These are phyloP conservation scores for Vulpes vulpes DNA, from an alignment of 2,113 vertebrate species.

Conservation along the genomic window DNA sequence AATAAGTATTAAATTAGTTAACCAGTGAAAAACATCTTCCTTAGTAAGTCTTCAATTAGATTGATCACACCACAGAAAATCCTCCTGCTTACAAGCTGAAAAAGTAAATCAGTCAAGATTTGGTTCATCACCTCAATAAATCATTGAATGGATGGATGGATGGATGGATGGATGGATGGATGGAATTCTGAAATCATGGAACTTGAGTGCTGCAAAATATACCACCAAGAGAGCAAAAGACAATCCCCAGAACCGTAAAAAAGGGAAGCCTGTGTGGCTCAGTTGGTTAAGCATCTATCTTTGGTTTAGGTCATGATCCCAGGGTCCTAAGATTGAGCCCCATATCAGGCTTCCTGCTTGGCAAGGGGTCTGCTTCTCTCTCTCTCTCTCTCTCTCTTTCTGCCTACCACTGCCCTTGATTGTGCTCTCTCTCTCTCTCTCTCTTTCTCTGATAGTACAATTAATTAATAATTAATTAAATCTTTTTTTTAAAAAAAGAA, in stretches of 20 bases:
- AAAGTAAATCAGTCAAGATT: not conserved
- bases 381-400: too few relatives aligned
- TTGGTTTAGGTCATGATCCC: too few relatives aligned
- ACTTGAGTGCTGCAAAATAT: not conserved
- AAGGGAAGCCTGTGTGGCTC: not conserved
- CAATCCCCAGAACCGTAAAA: not conserved
- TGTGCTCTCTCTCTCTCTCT: too few relatives aligned
- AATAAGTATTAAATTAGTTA: slow-evolving; percentile 19
- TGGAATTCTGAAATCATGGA: not conserved
- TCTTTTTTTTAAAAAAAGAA: too few relatives aligned
- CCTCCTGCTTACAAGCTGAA: not conserved
- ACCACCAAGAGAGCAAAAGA: not conserved
- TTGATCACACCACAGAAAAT: slow-evolving; percentile 14
- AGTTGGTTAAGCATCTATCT: too few relatives aligned
- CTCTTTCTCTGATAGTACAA: too few relatives aligned
- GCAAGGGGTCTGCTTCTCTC: too few relatives aligned
- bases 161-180: not conserved
- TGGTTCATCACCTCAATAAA: not conserved
- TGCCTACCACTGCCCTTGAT: too few relatives aligned
- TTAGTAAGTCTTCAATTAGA: not conserved
- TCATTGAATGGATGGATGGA: not conserved
- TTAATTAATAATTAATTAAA: too few relatives aligned
- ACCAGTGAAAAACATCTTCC: not conserved
- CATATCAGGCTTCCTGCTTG: too few relatives aligned
- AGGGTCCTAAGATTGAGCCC: too few relatives aligned